phyloP scores from a whole-genome alignment of 2,888 invertebrate species.

The Drosophila neoperkinsi region DNA sequence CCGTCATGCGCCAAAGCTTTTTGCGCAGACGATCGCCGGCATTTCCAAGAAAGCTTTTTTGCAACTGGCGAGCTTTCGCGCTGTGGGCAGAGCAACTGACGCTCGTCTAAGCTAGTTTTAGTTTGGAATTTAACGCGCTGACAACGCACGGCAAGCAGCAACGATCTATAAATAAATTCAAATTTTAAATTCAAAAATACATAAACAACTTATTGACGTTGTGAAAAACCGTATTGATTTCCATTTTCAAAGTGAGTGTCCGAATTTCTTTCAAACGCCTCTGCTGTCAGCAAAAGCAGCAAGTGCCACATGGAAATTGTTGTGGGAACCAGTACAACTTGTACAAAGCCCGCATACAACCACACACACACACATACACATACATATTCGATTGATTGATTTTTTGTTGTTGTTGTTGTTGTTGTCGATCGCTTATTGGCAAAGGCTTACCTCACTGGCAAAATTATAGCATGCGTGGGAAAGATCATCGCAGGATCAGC shows the following conservation, averaged over 20 bases:
- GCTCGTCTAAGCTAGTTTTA: constrained; percentile 68
- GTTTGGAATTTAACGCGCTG: constrained; percentile 63
- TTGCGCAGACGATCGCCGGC: constrained; percentile 32
- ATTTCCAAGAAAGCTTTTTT: constrained; percentile 28
- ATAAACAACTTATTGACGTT: constrained; percentile 15
- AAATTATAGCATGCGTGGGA: constrained; percentile 20
- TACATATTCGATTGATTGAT: constrained; percentile 7
- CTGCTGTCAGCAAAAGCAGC: background rate
- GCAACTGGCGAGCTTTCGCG: constrained; percentile 36
- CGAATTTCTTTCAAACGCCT: constrained; percentile 25
- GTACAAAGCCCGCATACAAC: background rate
- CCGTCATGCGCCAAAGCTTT: constrained; percentile 47
- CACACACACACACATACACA: background rate
- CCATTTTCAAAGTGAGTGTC: constrained; percentile 36
- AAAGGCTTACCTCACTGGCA: constrained; percentile 31
- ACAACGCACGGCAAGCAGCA: constrained; percentile 39
- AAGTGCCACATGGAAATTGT: background rate
- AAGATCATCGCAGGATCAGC: constrained; percentile 17
- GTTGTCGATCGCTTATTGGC: constrained; percentile 8
- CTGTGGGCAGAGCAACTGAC: constrained; percentile 18
- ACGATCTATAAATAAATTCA: constrained; percentile 45
- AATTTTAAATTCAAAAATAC: constrained; percentile 1
- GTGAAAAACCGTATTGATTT: constrained; percentile 29
- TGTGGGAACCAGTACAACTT: constrained; percentile 26
- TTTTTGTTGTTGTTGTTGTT: background rate